Evolutionary conservation across 2,797 vertebrate species (phyloP).

Genomic region (Anguilla obscura): DNA sequence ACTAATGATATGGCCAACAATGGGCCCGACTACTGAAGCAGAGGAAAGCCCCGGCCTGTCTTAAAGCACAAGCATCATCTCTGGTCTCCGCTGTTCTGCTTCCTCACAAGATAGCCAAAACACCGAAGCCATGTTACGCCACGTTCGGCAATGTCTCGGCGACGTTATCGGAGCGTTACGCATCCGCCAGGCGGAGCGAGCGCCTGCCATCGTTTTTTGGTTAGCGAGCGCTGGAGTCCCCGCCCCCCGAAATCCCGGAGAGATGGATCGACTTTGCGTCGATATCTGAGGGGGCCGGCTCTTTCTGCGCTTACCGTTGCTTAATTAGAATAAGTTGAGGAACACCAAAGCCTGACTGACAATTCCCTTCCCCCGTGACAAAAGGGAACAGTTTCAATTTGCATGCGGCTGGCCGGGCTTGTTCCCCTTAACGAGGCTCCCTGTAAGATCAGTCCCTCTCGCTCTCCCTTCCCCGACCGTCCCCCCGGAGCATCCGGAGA

Average conservation of each 20-base stretch:
- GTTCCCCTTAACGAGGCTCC: slow-evolving; percentile 63
- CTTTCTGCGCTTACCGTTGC: slow-evolving; percentile 65
- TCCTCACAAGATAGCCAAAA: not conserved
- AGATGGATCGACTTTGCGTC: slow-evolving; percentile 65
- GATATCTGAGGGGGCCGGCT: slow-evolving; percentile 57
- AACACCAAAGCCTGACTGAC: slow-evolving; percentile 71
- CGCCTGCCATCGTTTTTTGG: not conserved
- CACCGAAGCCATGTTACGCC: not conserved
- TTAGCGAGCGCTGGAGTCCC: not conserved
- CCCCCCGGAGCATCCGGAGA: slow-evolving; percentile 46
- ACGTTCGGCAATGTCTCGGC: not conserved
- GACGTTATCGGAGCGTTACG: not conserved
- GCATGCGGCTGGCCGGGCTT: slow-evolving; percentile 31
- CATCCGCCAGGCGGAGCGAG: not conserved
- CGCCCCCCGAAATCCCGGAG: slow-evolving; percentile 54
- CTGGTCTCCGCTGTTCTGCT: not conserved
- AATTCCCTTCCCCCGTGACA: slow-evolving; percentile 35
- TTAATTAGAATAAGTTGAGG: slow-evolving; percentile 58
- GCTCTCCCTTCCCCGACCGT: slow-evolving; percentile 35
- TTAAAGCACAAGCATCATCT: not conserved
- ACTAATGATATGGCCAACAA: not conserved
- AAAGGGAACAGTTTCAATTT: slow-evolving; percentile 31
- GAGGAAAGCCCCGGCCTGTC: not conserved
- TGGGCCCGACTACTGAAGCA: not conserved
- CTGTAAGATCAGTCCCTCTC: slow-evolving; percentile 45